Conservation (phyloP, 2,888 invertebrate genomes). For the Pseudococcus jackbeardsleyi region DNA sequence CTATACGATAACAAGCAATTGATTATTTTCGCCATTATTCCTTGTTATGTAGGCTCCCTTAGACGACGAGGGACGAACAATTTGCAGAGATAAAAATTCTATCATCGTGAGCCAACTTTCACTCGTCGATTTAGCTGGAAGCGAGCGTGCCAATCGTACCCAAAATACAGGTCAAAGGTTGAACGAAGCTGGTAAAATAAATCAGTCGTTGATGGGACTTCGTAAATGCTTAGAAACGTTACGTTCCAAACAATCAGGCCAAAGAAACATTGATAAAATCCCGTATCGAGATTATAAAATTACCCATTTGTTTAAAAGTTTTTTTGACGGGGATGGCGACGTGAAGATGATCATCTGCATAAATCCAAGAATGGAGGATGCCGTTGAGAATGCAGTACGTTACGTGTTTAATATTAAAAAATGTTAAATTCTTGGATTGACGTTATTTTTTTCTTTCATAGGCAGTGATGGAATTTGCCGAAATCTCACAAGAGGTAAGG, state of each 20-base stretch:
- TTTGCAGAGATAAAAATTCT: slow-evolving; percentile 82
- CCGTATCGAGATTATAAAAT: slow-evolving; percentile 95
- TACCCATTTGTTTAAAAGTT: slow-evolving; percentile 96
- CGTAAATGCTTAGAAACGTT: slow-evolving; percentile 91
- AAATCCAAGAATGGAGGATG: slow-evolving; percentile 92
- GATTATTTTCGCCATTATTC: background rate
- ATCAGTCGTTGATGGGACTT: slow-evolving; percentile 95
- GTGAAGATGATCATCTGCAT: slow-evolving; percentile 97
- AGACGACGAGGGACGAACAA: slow-evolving; percentile 78
- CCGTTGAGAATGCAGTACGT: slow-evolving; percentile 90
- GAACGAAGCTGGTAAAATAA: slow-evolving; percentile 87
- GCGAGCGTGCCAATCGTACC: slow-evolving; percentile 92
- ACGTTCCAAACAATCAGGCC: slow-evolving; percentile 81
- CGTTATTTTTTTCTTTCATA: slow-evolving; percentile 69
- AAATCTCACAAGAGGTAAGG: slow-evolving; percentile 95
- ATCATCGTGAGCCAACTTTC: slow-evolving; percentile 91
- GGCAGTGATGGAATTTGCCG: slow-evolving; percentile 97
- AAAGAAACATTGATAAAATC: slow-evolving; percentile 72
- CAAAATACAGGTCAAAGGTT: slow-evolving; percentile 85
- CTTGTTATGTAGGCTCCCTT: slow-evolving; percentile 73
- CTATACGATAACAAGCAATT: background rate
- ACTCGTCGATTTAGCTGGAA: slow-evolving; percentile 97
- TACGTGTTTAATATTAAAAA: background rate
- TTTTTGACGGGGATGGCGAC: slow-evolving; percentile 96
- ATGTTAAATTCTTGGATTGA: background rate